Percentiles rank a stretch among this genome's conserved stretches.
Conservation (phyloP, 1,140 invertebrate genomes). For the Aporrectodea caliginosa region DNA sequence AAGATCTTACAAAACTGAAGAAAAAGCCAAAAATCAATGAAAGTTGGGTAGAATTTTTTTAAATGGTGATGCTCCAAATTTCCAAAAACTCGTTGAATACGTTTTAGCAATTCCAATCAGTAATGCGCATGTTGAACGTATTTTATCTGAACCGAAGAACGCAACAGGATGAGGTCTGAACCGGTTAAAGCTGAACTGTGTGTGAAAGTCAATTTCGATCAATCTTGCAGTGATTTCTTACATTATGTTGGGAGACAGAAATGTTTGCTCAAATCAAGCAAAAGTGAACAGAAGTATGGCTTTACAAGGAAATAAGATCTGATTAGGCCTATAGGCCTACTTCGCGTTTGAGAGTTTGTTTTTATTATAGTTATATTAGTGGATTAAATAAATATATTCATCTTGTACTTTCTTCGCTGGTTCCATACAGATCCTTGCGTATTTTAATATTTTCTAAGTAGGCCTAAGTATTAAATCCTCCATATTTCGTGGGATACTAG, state of each 20-base stretch:
- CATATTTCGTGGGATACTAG: too few relatives aligned
- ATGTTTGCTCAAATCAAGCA: background rate
- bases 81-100: background rate
- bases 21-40: background rate
- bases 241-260: background rate
- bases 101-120: background rate
- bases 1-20: background rate
- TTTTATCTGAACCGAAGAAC: too few relatives aligned
- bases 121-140: background rate
- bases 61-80: background rate
- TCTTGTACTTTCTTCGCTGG: too few relatives aligned
- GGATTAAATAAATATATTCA: too few relatives aligned
- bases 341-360: too few relatives aligned
- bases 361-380: too few relatives aligned
- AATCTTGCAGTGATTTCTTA: constrained; percentile 3
- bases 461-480: too few relatives aligned
- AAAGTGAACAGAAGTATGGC: background rate
- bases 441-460: too few relatives aligned
- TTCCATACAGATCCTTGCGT: too few relatives aligned
- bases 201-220: background rate
- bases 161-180: too few relatives aligned
- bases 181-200: background rate
- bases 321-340: too few relatives aligned
- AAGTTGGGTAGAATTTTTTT: background rate
- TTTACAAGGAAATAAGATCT: too few relatives aligned